Percentiles rank a stretch among this genome's conserved stretches.
phyloP scores from a whole-genome alignment of 2,888 invertebrate species.

The Galerucella nymphaeae region DNA sequence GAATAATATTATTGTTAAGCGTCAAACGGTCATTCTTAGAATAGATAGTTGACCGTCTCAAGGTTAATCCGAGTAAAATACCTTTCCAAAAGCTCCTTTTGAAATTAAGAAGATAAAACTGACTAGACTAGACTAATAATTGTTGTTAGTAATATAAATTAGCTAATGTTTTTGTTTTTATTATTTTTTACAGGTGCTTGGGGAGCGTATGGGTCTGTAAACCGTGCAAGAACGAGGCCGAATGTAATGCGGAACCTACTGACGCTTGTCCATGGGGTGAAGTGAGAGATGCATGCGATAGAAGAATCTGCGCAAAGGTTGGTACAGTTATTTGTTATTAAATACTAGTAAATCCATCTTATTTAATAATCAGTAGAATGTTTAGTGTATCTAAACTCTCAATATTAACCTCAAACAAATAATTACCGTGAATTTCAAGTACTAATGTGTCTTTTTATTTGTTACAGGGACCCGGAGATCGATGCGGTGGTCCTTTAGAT shows the following conservation, averaged over 20 bases:
- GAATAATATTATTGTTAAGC: constrained; percentile 27
- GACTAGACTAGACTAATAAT: background rate
- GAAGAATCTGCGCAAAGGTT: constrained; percentile 63
- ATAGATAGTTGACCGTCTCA: constrained; percentile 32
- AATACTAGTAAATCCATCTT: too few relatives aligned
- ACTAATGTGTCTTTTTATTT: constrained; percentile 6
- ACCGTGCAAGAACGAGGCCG: constrained; percentile 50
- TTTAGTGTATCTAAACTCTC: too few relatives aligned
- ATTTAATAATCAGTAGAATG: too few relatives aligned
- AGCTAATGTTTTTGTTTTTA: background rate
- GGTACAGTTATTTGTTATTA: constrained; percentile 19
- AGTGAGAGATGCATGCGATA: constrained; percentile 57
- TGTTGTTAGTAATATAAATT: background rate
- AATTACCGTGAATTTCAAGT: background rate
- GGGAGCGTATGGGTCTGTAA: constrained; percentile 46
- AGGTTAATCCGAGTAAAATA: constrained; percentile 30
- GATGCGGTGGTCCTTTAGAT: constrained; percentile 58
- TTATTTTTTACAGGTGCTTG: constrained; percentile 1
- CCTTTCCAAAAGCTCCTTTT: constrained; percentile 23
- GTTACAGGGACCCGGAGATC: constrained; percentile 60
- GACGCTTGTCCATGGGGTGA: constrained; percentile 61
- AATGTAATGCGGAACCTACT: constrained; percentile 58
- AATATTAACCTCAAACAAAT: too few relatives aligned
- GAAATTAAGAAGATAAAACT: background rate
- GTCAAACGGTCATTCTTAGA: constrained; percentile 28